phyloP scores from a whole-genome alignment of 2,888 invertebrate species.

The Tineola bisselliella region DNA sequence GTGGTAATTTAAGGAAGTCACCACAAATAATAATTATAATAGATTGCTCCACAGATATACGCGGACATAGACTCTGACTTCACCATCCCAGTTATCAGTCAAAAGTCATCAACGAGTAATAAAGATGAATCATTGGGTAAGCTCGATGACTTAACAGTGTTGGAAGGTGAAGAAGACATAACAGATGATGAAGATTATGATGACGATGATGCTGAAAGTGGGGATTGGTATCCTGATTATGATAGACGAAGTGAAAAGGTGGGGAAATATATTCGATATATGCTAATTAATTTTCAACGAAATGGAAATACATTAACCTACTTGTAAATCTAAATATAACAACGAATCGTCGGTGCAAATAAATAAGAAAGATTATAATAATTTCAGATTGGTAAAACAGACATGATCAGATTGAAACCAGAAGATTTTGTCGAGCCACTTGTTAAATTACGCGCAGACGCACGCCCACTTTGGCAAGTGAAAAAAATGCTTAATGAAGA shows the following conservation, averaged over 20 bases:
- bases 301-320: too few species aligned
- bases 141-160: conserved; percentile 44
- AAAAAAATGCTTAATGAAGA: conserved; percentile 44
- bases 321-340: too few species aligned
- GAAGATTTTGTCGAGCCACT: conserved; percentile 42
- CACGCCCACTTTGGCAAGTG: conserved; percentile 31
- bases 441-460: conserved; percentile 28
- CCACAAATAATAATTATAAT: neutral
- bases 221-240: conserved; percentile 52
- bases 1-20: too few species aligned
- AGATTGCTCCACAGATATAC: conserved; percentile 37
- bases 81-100: conserved; percentile 25
- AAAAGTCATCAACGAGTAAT: conserved; percentile 23
- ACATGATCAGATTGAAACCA: conserved; percentile 28
- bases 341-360: too few species aligned
- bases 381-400: conserved; percentile 14
- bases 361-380: neutral
- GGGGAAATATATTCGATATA: neutral
- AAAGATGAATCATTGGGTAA: conserved; percentile 38
- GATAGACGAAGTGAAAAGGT: conserved; percentile 43
- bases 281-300: too few species aligned
- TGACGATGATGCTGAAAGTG: conserved; percentile 45
- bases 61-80: conserved; percentile 41
- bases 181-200: conserved; percentile 37
- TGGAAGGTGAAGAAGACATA: conserved; percentile 41